Evolutionary conservation across 64 coral and sea anemone genomes (phyloP).

Genomic region (Montipora sp.): DNA sequence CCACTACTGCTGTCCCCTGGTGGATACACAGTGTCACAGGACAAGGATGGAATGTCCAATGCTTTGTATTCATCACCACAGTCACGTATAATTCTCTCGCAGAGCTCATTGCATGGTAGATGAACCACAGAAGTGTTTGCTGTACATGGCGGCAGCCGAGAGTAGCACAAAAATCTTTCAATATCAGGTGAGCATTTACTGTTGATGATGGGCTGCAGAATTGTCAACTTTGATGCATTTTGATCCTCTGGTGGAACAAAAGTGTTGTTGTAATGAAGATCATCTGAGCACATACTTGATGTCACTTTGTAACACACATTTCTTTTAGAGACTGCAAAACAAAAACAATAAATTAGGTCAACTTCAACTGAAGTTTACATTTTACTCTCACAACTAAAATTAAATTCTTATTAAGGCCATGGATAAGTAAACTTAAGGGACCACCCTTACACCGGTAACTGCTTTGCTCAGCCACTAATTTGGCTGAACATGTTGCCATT

Average conservation of each 20-base stretch:
- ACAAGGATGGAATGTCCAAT: neutral
- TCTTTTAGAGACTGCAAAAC: conserved; percentile 12
- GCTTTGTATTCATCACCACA: conserved; percentile 26
- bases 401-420: too few relatives aligned
- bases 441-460: too few relatives aligned
- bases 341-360: conserved; percentile 18
- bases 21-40: conserved; percentile 68
- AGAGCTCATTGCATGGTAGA: conserved; percentile 73
- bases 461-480: too few relatives aligned
- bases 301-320: conserved; percentile 57
- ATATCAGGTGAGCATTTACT: conserved; percentile 68
- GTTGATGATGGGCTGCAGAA: conserved; percentile 53
- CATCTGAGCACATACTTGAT: conserved; percentile 20
- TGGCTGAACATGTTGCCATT: too few relatives aligned
- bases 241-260: conserved; percentile 59
- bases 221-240: neutral
- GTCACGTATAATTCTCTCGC: conserved; percentile 45
- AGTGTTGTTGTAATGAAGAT: conserved; percentile 69
- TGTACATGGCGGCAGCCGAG: conserved; percentile 57
- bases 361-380: neutral
- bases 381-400: too few relatives aligned
- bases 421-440: neutral
- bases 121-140: conserved; percentile 50
- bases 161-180: conserved; percentile 62
- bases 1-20: conserved; percentile 28